A percentile compares a stretch with the other conserved stretches of the same genome.
Conservation (phyloP, 2,113 vertebrate genomes). For the Lontra canadensis region DNA sequence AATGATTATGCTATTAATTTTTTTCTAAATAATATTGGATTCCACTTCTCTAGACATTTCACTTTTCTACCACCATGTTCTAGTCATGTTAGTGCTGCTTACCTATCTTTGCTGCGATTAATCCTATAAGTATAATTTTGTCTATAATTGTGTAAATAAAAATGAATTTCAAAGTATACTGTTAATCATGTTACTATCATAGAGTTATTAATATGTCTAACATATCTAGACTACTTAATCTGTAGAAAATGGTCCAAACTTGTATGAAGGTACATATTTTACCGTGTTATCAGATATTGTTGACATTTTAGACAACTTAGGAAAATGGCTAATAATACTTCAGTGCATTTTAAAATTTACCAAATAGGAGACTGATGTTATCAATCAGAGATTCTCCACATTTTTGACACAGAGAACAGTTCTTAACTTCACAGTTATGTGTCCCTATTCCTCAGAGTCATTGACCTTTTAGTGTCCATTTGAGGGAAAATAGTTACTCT, state of each 20-base stretch:
- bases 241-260: not conserved
- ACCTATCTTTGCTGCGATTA: not conserved
- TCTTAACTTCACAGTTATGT: not conserved
- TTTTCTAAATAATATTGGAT: not conserved
- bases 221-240: not conserved
- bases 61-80: not conserved
- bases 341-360: not conserved
- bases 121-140: not conserved
- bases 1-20: not conserved
- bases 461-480: not conserved
- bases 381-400: not conserved
- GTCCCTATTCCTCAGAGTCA: not conserved
- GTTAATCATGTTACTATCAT: not conserved
- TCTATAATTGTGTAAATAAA: not conserved
- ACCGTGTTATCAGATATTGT: not conserved
- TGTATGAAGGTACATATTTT: not conserved
- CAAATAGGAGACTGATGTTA: not conserved
- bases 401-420: not conserved
- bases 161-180: not conserved
- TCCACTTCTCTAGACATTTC: not conserved
- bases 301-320: not conserved
- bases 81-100: not conserved
- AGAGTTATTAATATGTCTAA: not conserved
- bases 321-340: not conserved
- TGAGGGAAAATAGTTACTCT: not conserved